phyloP scores from a whole-genome alignment of 2,888 invertebrate species.

The Gymnoscelis rufifasciata region DNA sequence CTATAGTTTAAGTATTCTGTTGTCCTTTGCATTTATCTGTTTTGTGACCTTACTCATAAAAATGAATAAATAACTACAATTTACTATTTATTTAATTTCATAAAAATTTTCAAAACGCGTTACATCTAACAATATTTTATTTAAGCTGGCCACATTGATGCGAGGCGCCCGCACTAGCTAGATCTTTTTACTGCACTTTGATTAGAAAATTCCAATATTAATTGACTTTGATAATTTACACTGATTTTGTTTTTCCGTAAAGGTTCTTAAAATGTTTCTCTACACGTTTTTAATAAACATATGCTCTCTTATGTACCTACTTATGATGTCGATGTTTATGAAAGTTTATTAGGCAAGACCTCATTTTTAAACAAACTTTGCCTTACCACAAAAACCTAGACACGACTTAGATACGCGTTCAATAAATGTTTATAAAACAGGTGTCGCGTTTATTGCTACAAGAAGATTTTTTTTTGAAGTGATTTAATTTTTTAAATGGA shows the following conservation, averaged over 20 bases:
- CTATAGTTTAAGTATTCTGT: too few species aligned
- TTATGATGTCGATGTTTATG: too few species aligned
- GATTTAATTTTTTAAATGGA: too few species aligned
- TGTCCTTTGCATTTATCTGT: too few species aligned
- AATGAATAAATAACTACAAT: background rate
- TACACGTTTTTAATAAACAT: background rate
- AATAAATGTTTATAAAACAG: too few species aligned
- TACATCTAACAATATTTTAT: background rate
- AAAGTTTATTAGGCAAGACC: too few species aligned
- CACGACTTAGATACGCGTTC: too few species aligned
- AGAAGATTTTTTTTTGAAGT: too few species aligned
- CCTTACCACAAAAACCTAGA: too few species aligned
- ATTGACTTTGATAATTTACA: slow-evolving; percentile 64
- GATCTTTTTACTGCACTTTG: slow-evolving; percentile 72
- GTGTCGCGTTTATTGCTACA: too few species aligned
- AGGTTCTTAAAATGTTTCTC: slow-evolving; percentile 26
- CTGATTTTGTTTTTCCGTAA: slow-evolving; percentile 41
- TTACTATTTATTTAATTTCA: too few species aligned
- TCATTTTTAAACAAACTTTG: too few species aligned
- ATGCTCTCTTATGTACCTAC: background rate
- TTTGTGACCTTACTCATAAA: background rate
- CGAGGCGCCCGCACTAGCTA: slow-evolving; percentile 50
- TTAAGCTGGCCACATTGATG: slow-evolving; percentile 6
- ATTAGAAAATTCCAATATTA: slow-evolving; percentile 75
- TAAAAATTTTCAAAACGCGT: background rate